Base-by-base conservation (phyloP, 1,140 invertebrate genomes). In the Drosophila kohkoa region DNA sequence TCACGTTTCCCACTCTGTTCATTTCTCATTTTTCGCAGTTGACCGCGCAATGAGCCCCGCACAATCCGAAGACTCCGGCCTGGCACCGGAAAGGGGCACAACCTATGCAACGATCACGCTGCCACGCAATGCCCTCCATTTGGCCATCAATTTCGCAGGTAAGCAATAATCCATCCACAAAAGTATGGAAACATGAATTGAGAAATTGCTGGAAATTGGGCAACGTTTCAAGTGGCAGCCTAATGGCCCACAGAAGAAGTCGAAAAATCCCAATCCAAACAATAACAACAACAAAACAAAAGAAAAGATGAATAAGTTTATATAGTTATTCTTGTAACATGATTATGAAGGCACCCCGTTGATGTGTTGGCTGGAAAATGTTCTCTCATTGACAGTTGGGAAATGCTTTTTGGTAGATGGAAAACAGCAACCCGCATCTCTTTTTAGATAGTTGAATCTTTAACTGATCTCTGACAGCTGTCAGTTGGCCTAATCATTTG, bases 81-180 rank as follows among this genome's bases (percentile, higher is more conserved):
- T 92, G 54, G 92, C 92, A 38, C 90, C 92, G 54, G 92, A 92
- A 70, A 77, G 92, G n/a, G 92, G 92, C 51, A 92, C 92, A 15
- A 92, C 91, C 64, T 92, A 92, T 71, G 91, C 92, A 28, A 92
- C 92, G 54, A 92, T 92, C 60, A 92, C 92, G 52, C 73, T 92
- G 76, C 92, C 92, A 30, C 81, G 92, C 55, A 92, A 91, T 62
- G 80, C 87, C 32, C 85, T 83, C 25, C 82, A 91, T 62, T 81
- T 92, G 79, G 92, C 87, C 70, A 92, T 92, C 78, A 91, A 86
- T 49, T 92, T 92, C 65, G 90, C 85, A 87, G 92, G 92, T 92
- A 81, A 92, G 90, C 35, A 11, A 30, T 32, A 60, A 13, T 43
- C 41, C 41, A 43, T n/a, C n/a, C 11, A 5, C 32, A 32, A n/a